Percentiles rank a stretch among this genome's conserved stretches.
phyloP scores from a whole-genome alignment of 1,140 invertebrate genomes.

The Maconellicoccus hirsutus region DNA sequence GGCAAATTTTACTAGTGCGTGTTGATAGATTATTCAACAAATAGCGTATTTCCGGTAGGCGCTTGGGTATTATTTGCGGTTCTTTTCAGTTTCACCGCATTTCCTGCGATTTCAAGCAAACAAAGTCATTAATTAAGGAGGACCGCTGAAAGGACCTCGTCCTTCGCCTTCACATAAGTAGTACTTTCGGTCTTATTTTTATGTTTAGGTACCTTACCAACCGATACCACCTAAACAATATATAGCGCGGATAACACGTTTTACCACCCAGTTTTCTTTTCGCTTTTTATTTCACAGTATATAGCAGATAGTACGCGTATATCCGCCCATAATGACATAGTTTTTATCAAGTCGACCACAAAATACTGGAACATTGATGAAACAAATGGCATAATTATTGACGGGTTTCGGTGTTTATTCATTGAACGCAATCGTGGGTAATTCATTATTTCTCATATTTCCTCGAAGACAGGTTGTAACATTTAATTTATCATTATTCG shows the following conservation, averaged over 20 bases:
- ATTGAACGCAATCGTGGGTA: no score
- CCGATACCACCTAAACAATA: not conserved
- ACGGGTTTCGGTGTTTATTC: not conserved
- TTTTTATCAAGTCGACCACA: constrained; percentile 3
- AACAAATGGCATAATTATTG: not conserved
- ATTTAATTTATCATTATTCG: no score
- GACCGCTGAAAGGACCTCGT: constrained; percentile 17
- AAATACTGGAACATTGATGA: not conserved
- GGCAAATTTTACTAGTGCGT: constrained; percentile 2
- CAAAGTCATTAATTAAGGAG: constrained; percentile 20
- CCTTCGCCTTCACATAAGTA: not conserved
- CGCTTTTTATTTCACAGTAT: not conserved
- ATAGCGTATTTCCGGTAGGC: constrained; percentile 20
- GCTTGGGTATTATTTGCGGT: constrained; percentile 20
- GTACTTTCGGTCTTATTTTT: constrained; percentile 2
- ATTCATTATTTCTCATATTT: no score
- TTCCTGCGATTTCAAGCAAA: constrained; percentile 19
- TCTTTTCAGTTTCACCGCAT: constrained; percentile 16
- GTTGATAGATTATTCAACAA: constrained; percentile 9
- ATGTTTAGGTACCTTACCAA: constrained; percentile 15
- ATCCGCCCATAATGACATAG: not conserved
- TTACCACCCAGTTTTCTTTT: not conserved
- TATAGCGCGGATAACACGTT: not conserved
- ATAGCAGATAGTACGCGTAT: not conserved
- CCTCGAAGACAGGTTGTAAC: no score